These are phyloP conservation scores for Picathartes gymnocephalus DNA, from an alignment of 2,113 vertebrate genomes.

Conservation along the genomic window DNA sequence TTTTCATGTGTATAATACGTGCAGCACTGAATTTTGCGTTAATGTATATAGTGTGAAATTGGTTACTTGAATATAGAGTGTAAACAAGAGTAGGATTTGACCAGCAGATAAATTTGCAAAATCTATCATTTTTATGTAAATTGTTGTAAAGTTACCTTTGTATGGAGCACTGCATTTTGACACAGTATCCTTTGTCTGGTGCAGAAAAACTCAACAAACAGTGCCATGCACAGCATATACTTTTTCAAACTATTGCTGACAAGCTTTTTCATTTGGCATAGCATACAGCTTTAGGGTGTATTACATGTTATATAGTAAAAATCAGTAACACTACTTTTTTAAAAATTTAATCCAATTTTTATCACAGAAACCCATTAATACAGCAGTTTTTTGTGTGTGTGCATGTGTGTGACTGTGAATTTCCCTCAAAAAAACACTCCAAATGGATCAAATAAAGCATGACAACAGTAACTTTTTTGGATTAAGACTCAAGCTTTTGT, in stretches of 20 bases:
- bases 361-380: background rate
- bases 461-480: background rate
- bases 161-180: background rate
- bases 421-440: background rate
- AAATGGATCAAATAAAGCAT: background rate
- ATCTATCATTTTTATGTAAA: background rate
- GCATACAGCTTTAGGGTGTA: background rate
- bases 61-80: background rate
- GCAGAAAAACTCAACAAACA: background rate
- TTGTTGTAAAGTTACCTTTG: background rate
- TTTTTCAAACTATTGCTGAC: background rate
- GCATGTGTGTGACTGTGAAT: background rate
- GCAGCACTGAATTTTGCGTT: background rate
- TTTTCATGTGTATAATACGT: background rate
- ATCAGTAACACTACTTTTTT: background rate
- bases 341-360: background rate
- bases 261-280: background rate
- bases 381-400: background rate
- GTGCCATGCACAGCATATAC: background rate
- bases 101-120: background rate
- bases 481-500: background rate
- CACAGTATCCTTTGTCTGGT: background rate
- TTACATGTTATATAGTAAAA: background rate
- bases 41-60: background rate
- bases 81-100: background rate